Evolutionary conservation across 2,797 vertebrate genomes (phyloP).

Genomic region (Phrynocephalus vlangalii): DNA sequence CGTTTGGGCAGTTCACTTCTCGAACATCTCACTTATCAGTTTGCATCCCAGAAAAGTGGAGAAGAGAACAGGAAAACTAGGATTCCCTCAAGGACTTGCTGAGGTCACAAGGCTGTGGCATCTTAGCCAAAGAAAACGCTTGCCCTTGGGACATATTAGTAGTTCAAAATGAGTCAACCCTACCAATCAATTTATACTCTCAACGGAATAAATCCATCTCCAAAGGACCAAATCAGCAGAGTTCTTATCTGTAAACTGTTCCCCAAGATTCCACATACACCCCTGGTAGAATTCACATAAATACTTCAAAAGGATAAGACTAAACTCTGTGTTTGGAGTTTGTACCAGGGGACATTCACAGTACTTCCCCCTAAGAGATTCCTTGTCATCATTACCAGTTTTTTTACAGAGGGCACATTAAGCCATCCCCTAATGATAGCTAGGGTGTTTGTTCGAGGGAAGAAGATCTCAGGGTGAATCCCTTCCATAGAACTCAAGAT

Average conservation of each 20-base stretch:
- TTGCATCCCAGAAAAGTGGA: neutral
- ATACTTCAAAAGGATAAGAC: neutral
- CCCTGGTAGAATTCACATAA: neutral
- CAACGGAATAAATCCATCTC: neutral
- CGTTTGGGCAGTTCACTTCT: neutral
- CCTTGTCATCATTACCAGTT: neutral
- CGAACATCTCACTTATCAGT: neutral
- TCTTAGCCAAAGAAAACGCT: constrained; percentile 31
- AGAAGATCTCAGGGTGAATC: constrained; percentile 20
- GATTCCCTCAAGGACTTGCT: neutral
- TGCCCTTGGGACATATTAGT: neutral
- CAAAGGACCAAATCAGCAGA: neutral
- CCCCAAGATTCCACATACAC: neutral
- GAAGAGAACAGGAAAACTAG: neutral
- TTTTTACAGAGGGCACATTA: neutral
- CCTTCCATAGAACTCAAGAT: neutral
- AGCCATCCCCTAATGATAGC: neutral
- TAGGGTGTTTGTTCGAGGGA: neutral
- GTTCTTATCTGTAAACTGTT: neutral
- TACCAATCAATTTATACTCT: neutral
- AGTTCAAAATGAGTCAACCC: neutral
- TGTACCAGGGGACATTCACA: constrained; percentile 2
- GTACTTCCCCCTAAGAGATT: neutral
- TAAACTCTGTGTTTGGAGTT: neutral
- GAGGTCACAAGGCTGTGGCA: neutral